Conservation (phyloP, 2,113 vertebrate genomes). For the Cromileptes altivelis region DNA sequence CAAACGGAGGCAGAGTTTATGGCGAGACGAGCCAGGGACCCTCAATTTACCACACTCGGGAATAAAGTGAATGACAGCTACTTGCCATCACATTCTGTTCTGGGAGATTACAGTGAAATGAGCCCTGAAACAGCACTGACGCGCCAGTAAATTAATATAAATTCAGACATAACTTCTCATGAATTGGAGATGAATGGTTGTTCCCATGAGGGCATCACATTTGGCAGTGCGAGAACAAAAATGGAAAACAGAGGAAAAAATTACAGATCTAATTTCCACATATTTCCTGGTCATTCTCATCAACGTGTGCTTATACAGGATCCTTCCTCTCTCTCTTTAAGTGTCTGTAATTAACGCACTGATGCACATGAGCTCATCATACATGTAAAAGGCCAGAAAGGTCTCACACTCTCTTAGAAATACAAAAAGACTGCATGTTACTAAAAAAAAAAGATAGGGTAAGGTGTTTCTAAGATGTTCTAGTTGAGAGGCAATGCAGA, state of each 20-base stretch:
- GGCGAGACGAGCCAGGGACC: not conserved
- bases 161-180: slow-evolving; percentile 1
- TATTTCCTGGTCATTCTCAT: not conserved
- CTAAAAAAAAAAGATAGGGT: too few species aligned
- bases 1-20: not conserved
- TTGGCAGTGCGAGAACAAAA: not conserved
- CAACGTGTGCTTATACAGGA: not conserved
- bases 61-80: not conserved
- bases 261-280: not conserved
- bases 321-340: not conserved
- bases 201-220: not conserved
- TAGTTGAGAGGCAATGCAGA: not conserved
- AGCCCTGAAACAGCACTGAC: not conserved
- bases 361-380: not conserved
- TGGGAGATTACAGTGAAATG: not conserved
- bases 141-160: not conserved
- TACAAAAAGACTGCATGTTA: too few species aligned
- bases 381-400: not conserved
- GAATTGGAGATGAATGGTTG: slow-evolving; percentile 1
- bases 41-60: not conserved
- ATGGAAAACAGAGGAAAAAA: not conserved
- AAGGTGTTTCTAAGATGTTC: not conserved
- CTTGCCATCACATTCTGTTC: not conserved
- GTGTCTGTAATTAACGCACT: not conserved
- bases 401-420: not conserved